Percentiles rank a stretch among this genome's conserved stretches.
phyloP scores from a whole-genome alignment of 2,113 vertebrate species.

The Psammodynastes pulverulentus region DNA sequence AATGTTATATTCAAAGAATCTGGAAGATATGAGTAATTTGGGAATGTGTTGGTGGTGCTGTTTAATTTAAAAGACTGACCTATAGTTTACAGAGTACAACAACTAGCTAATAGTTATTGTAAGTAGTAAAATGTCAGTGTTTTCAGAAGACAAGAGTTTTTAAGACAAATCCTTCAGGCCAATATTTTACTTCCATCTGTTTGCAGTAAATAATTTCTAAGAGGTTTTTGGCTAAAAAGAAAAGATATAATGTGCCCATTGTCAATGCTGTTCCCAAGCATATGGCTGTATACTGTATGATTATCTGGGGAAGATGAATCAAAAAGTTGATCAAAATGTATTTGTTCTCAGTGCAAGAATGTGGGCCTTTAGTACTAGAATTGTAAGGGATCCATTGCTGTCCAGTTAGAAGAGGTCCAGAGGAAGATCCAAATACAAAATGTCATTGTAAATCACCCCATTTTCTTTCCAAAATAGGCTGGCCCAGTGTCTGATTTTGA shows the following conservation, averaged over 20 bases:
- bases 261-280: constrained; percentile 20
- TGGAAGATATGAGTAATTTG: background rate
- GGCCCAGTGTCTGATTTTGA: constrained; percentile 41
- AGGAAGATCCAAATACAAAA: background rate
- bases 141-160: constrained; percentile 12
- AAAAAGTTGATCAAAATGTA: constrained; percentile 23
- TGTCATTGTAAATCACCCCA: background rate
- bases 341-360: constrained; percentile 27
- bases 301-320: constrained; percentile 33
- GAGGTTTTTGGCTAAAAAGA: background rate
- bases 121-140: background rate
- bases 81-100: background rate
- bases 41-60: background rate
- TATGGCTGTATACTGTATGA: background rate
- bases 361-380: background rate
- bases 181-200: constrained; percentile 16
- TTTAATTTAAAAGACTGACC: background rate
- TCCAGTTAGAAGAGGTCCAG: background rate
- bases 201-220: constrained; percentile 45
- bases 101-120: constrained; percentile 16
- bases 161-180: constrained; percentile 15
- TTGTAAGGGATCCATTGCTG: background rate
- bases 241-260: constrained; percentile 25
- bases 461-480: background rate
- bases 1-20: background rate